Percentiles rank a stretch among this genome's conserved stretches.
Evolutionary conservation across 2,797 vertebrate genomes (phyloP).

Genomic region (Tachyglossus aculeatus): DNA sequence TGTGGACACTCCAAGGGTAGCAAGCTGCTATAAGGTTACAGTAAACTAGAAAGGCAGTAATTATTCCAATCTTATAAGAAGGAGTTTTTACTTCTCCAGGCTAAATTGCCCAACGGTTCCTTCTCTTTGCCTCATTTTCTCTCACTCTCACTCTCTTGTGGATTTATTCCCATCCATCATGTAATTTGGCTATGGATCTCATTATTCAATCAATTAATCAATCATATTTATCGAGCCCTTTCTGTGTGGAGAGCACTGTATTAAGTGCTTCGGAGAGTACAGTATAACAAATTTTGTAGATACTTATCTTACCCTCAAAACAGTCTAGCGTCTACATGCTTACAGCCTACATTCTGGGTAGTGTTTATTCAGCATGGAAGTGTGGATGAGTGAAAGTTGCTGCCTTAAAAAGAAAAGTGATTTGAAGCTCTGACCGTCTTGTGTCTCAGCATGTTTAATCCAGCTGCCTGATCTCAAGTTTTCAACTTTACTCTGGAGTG

Average conservation of each 20-base stretch:
- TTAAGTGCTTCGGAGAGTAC: too few relatives aligned
- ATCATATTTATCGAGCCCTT: too few relatives aligned
- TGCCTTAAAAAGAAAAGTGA: conserved; percentile 21
- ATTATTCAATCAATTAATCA: too few relatives aligned
- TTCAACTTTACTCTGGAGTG: conserved; percentile 1
- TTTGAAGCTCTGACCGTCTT: conserved; percentile 20
- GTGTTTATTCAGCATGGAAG: background rate
- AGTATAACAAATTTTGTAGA: too few relatives aligned
- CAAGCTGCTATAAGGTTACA: background rate
- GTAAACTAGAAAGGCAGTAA: background rate
- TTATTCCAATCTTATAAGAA: background rate
- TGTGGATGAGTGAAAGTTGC: conserved; percentile 4
- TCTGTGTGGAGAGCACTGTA: too few relatives aligned
- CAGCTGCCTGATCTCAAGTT: conserved; percentile 25
- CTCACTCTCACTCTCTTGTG: background rate
- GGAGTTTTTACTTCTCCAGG: background rate
- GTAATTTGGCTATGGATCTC: background rate
- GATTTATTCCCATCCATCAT: background rate
- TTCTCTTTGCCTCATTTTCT: background rate
- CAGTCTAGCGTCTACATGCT: too few relatives aligned
- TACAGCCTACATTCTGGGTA: background rate
- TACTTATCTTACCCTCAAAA: too few relatives aligned
- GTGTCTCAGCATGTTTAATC: conserved; percentile 29
- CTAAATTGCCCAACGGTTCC: rapidly evolving
- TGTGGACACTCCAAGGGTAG: background rate